Evolutionary conservation across 2,797 vertebrate genomes (phyloP).

Genomic region (Cebuella pygmaea): DNA sequence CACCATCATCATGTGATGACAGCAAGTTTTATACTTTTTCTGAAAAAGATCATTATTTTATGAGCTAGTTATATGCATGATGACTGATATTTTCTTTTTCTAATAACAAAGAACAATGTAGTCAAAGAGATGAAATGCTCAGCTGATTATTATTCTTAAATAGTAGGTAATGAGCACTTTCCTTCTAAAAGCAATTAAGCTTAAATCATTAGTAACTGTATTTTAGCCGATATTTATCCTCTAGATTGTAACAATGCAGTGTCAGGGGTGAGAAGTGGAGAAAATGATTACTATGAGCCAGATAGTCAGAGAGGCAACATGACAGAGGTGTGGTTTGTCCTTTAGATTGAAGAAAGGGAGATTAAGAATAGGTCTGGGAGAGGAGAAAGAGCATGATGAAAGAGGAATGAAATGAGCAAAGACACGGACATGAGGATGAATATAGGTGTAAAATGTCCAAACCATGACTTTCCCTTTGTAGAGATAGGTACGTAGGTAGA

Average conservation of each 20-base stretch:
- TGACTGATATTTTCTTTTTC: not conserved
- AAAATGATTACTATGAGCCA: not conserved
- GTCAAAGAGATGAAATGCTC: not conserved
- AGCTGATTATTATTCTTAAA: not conserved
- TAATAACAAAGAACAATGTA: not conserved
- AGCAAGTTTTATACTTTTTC: constrained; percentile 44
- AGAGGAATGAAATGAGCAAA: not conserved
- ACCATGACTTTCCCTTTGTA: not conserved
- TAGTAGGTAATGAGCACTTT: constrained; percentile 2
- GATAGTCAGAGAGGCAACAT: not conserved
- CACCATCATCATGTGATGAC: constrained; percentile 27
- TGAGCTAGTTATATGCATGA: constrained; percentile 33
- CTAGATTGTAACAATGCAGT: not conserved
- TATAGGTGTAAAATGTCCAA: not conserved
- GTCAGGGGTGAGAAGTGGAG: not conserved
- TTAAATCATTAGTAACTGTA: not conserved
- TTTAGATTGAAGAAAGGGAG: not conserved
- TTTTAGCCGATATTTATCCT: not conserved
- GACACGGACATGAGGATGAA: not conserved
- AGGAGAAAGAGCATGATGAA: not conserved
- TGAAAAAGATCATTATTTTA: constrained; percentile 53
- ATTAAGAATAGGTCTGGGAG: not conserved
- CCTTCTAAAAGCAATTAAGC: constrained; percentile 34
- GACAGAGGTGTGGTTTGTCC: fast-evolving
- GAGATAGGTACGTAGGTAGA: not conserved